Base-by-base conservation (phyloP, 2,797 vertebrate genomes). In the Brachymystax lenok region DNA sequence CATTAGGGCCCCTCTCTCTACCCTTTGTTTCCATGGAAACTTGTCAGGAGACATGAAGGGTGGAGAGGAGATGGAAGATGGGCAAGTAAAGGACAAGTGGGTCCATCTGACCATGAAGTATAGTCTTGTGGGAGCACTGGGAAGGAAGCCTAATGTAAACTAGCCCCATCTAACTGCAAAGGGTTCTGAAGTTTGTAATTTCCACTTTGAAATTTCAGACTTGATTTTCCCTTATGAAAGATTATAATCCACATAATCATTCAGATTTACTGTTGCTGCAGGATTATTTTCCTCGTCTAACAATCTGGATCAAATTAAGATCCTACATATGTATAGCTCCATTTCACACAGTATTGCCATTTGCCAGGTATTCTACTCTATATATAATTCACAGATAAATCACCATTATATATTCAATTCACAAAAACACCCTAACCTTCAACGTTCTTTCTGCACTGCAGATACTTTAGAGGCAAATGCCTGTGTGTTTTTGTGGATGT, bases 11-110 rank as follows among this genome's bases (percentile, higher is more conserved):
- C 33, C 17, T 71, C 70, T 52, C 33, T 17, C 59, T 74, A 78
- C 8, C 85, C 85, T 90, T 91, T 94, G 94, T 95, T 95, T 93
- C 94, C 94, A 95, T 95, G 93, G 94, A 93, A 94, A 95, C 94
- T 77, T 94, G 90, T 92, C 86, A 91, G 87, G 81, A 87, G 90
- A 85, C 88, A 82, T 80, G 87, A 80, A 86, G 84, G 87, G 86
- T 87, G 84, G 86, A 77, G 84, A 85, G 85, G 81, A 59, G 40
- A 28, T 54, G 70, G 24, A 28, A 5, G 66, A 35, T 50, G 81
- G 67, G 66, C 28, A 63, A 51, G 33, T 88, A 86, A 84, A 79
- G 84, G 86, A 86, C 90, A 88, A 89, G 88, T 82, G 82, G 89
- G 85, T 90, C 90, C 86, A 91, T 90, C 88, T 88, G 88, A 86